Base-by-base conservation (phyloP, 2,797 vertebrate genomes). In the Chloroceryle amazona region DNA sequence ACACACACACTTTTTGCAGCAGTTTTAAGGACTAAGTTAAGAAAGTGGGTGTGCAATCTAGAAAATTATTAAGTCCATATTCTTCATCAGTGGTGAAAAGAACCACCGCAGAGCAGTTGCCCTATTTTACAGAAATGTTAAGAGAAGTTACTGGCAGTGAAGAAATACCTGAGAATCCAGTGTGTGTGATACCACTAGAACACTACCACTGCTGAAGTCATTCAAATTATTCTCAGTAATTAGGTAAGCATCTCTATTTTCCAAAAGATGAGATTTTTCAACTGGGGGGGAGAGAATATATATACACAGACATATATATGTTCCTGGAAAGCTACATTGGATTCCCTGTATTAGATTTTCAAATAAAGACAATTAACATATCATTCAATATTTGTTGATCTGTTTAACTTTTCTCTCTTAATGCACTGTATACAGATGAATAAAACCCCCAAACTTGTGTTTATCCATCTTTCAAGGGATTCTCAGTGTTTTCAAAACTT, bases 1-100 rank as follows among this genome's bases (percentile, higher is more conserved):
- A 13, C 8, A 42, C 39, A 1, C 22, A 13, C 8, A 33, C 13
- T 33, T 81, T 29, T 42, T 47, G 14, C 10, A 65, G 41, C 22
- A 61, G 41, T 70, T 84, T 83, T 47, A 65, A 71, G n/a, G 14
- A 81, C 26, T 73, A 75, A 52, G 12, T 89, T 47, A 90, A 71
- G 16, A 42, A 57, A 84, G 41, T 7, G 4, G 7, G 8, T 41
- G 33, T 5, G 37, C 44, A 58, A 63, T 22, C 20, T 1, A 75
- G 37, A 44, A 47, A 39, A 41, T 26, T 44, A 41, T 26, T 44
- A 18, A 84, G 13, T 44, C 5, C 31, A 46, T 41, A 54, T 42
- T 62, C 23, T 29, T 57, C 10, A 44, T 4, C 3, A 75, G n/a
- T 20, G 87, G 57, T 7, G 12, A 75, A 79, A 52, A 33, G 26